phyloP scores from a whole-genome alignment of 2,888 invertebrate genomes.

The Athetis lepigone region DNA sequence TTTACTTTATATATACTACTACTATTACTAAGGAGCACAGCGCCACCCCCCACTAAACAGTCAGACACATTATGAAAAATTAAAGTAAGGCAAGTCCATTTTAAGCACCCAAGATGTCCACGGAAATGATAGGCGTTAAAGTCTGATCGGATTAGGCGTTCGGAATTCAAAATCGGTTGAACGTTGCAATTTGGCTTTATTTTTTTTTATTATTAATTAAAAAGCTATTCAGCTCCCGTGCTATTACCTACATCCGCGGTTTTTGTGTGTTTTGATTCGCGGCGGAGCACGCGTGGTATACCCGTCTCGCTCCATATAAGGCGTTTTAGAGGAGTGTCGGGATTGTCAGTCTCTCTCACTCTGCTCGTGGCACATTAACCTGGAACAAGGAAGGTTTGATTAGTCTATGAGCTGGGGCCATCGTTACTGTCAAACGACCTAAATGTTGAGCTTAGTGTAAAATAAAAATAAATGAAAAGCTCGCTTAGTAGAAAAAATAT shows the following conservation, averaged over 20 bases:
- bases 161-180: conserved; percentile 69
- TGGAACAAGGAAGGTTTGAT: conserved; percentile 81
- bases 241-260: conserved; percentile 84
- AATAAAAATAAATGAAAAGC: conserved; percentile 52
- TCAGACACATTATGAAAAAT: conserved; percentile 67
- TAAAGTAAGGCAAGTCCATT: conserved; percentile 77
- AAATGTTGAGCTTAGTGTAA: conserved; percentile 40
- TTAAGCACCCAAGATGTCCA: conserved; percentile 73
- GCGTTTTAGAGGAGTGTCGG: conserved; percentile 76
- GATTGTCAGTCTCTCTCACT: conserved; percentile 77
- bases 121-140: conserved; percentile 65
- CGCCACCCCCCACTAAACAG: conserved; percentile 62
- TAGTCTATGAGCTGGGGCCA: conserved; percentile 61
- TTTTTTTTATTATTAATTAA: conserved; percentile 48
- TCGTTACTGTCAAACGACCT: conserved; percentile 56
- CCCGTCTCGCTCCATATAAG: conserved; percentile 89
- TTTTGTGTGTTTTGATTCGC: conserved; percentile 80
- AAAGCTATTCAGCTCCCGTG: conserved; percentile 67
- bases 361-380: conserved; percentile 77
- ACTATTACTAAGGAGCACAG: conserved; percentile 65
- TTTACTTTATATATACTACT: conserved; percentile 56
- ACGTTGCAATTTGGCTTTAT: conserved; percentile 60
- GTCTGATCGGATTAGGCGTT: conserved; percentile 75
- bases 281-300: conserved; percentile 82
- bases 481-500: conserved; percentile 27